Percentiles rank a stretch among this genome's conserved stretches.
Conservation (phyloP, 2,888 invertebrate genomes). For the Hofmannophila pseudospretella region DNA sequence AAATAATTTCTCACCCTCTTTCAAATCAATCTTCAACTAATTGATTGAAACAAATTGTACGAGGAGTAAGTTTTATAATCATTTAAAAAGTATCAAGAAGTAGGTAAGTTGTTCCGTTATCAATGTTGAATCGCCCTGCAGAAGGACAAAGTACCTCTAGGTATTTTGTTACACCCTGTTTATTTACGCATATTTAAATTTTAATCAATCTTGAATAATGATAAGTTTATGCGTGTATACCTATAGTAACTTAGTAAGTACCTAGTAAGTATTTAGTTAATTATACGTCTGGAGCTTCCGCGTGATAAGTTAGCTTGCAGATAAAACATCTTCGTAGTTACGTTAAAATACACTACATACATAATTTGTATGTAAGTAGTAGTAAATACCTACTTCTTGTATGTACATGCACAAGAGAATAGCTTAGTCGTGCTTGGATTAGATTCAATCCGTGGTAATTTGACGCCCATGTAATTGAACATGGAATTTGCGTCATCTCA, state of each 20-base stretch:
- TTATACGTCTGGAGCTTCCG: neutral
- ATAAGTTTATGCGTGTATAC: neutral
- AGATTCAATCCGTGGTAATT: neutral
- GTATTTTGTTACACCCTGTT: too few species aligned
- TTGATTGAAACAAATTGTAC: too few species aligned
- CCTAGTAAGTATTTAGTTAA: neutral
- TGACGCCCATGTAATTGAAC: neutral
- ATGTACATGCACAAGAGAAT: too few species aligned
- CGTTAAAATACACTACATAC: constrained; percentile 1
- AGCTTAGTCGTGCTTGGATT: constrained; percentile 3
- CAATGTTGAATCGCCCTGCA: too few species aligned
- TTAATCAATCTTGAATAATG: neutral
- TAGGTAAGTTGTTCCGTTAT: too few species aligned
- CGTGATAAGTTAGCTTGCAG: neutral
- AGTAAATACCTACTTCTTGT: too few species aligned
- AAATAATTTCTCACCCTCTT: too few species aligned
- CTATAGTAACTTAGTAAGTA: neutral
- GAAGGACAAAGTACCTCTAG: too few species aligned
- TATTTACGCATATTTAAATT: too few species aligned
- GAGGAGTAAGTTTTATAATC: too few species aligned
- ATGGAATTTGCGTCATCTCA: constrained; percentile 3
- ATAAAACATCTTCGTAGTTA: neutral
- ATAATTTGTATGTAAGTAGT: neutral
- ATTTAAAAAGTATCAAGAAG: too few species aligned
- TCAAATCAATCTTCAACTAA: too few species aligned